Base-by-base conservation (phyloP, 2,797 vertebrate species). In the Thunnus albacares region DNA sequence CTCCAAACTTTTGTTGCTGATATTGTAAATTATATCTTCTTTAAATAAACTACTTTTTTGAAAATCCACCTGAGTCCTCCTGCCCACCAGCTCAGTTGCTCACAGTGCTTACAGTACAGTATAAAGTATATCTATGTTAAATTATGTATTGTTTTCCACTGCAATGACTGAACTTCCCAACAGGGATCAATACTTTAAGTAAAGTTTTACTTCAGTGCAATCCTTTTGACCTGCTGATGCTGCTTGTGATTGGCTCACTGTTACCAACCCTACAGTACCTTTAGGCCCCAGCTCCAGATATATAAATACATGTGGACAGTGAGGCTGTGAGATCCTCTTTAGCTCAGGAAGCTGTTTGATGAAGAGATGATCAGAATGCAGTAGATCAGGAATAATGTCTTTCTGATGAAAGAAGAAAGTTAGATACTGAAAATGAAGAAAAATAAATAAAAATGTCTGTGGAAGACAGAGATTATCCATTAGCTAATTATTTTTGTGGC, bases 401-500 rank as follows among this genome's bases (percentile, higher is more conserved):
- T 65, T 10, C 49, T 64, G 6, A 71, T 56, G 45, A 30, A 49
- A 47, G 20, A 55, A 10, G 45, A 35, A 58, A 61, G 35, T 52
- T 14, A 49, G 64, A 70, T 0, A 0, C 8, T 13, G 20, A 20
- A 30, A 77, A 58, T 20, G 20, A 2, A 47, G 26, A 22, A 45
- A 33, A 65, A n/a, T n/a, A 6, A 55, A 15, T 30, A 5, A 3
- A 20, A 38, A 45, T 28, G 26, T 71, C 12, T 1, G 13, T 20
- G 28, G 51, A 49, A 71, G 26, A 65, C 56, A 67, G 38, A 77
- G 67, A 59, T 81, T 83, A 67, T 77, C 30, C 52, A 49, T 64
- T 47, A 69, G 63, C 76, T 91, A 89, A 92, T 89, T 90, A 90
- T 89, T 88, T 85, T 77, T 66, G 71, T 73, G 81, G 75, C 76